phyloP scores from a whole-genome alignment of 2,888 invertebrate species.

The Prostheceraeus crozeri region DNA sequence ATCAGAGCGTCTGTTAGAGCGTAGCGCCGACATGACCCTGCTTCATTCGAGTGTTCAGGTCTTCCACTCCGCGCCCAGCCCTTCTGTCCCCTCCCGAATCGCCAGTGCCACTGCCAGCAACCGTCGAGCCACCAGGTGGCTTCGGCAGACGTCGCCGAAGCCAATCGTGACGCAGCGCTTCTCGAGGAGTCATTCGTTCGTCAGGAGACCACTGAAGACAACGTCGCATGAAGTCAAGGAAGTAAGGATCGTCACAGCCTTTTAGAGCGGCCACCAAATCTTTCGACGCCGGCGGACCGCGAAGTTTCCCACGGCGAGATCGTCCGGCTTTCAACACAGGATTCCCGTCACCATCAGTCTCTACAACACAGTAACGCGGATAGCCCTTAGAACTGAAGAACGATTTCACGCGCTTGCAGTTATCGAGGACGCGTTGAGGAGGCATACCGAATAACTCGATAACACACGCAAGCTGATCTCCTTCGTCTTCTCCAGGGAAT shows the following conservation, averaged over 20 bases:
- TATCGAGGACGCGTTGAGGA: conserved; percentile 70
- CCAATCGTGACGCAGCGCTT: conserved; percentile 64
- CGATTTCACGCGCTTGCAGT: conserved; percentile 78
- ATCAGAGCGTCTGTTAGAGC: too few species aligned
- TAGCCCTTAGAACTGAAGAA: conserved; percentile 77
- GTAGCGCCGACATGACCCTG: too few species aligned
- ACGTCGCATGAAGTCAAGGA: conserved; percentile 83
- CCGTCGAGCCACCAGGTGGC: conserved; percentile 29
- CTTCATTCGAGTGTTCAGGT: too few species aligned
- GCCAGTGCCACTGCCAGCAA: too few species aligned
- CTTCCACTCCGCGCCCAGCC: too few species aligned
- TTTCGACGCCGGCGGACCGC: conserved; percentile 78
- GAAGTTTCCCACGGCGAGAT: conserved; percentile 78
- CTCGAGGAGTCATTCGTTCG: conserved; percentile 75
- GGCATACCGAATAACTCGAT: conserved; percentile 85
- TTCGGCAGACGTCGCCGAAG: conserved; percentile 41
- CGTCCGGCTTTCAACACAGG: conserved; percentile 65
- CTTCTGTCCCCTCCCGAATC: too few species aligned
- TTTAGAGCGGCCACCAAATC: conserved; percentile 67
- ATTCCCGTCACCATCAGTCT: conserved; percentile 25
- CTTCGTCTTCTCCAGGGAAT: conserved; percentile 89
- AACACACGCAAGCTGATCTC: conserved; percentile 87
- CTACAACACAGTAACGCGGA: conserved; percentile 74
- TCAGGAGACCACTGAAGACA: conserved; percentile 94
- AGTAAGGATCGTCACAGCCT: conserved; percentile 71